phyloP scores from a whole-genome alignment of 2,797 vertebrate genomes.

The Propithecus deckenii region DNA sequence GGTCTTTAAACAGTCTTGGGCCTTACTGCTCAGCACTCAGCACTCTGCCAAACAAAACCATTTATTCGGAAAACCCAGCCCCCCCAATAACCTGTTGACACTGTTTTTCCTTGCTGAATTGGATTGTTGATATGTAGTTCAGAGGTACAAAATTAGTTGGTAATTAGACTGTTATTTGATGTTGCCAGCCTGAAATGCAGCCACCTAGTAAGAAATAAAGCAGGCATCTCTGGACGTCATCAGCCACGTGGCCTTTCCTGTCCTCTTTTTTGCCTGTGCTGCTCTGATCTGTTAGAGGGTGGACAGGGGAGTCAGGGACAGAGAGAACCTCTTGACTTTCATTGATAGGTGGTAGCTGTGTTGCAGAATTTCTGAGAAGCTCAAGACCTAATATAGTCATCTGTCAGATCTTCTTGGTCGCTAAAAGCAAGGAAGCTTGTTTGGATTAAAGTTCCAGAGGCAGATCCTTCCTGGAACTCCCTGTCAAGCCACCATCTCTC shows the following conservation, averaged over 20 bases:
- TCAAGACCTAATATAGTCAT: not conserved
- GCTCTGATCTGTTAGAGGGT: not conserved
- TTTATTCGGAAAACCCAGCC: not conserved
- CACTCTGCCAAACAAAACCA: not conserved
- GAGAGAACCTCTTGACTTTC: not conserved
- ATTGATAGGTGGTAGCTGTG: not conserved
- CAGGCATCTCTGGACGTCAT: conserved; percentile 60
- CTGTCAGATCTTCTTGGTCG: not conserved
- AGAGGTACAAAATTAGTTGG: conserved; percentile 59
- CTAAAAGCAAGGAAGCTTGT: not conserved
- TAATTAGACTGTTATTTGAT: conserved; percentile 50
- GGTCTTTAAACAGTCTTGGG: not conserved
- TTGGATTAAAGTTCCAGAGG: no score
- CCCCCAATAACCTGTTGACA: not conserved
- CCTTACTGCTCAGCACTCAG: not conserved
- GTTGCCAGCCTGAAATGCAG: conserved; percentile 58
- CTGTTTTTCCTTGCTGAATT: conserved; percentile 23
- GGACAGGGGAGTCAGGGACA: not conserved
- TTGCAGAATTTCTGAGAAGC: not conserved
- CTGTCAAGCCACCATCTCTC: not conserved
- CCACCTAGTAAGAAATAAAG: conserved; percentile 72
- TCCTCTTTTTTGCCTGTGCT: not conserved
- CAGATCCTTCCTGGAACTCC: not conserved
- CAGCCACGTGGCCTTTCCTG: not conserved
- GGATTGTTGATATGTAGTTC: conserved; percentile 65